Evolutionary conservation across 1,140 invertebrate species (phyloP).

Genomic region (Bombus fervidus): DNA sequence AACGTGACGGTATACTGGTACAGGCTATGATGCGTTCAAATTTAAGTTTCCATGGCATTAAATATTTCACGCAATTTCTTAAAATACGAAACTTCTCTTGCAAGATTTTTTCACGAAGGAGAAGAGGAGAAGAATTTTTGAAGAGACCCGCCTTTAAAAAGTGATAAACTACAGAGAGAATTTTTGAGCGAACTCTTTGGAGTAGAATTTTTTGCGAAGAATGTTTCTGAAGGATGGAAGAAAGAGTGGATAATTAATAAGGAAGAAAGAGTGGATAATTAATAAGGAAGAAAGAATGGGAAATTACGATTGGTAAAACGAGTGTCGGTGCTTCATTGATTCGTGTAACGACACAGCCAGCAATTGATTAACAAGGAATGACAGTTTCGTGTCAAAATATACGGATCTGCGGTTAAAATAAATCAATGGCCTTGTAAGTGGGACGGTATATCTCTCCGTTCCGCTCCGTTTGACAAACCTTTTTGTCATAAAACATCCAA

Average conservation of each 20-base stretch:
- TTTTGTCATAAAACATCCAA: constrained; percentile 20
- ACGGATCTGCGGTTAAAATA: constrained; percentile 19
- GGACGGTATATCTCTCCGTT: constrained; percentile 19
- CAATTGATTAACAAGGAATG: constrained; percentile 36
- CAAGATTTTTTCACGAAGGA: too few relatives aligned
- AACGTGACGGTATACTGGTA: too few relatives aligned
- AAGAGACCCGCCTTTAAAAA: too few relatives aligned
- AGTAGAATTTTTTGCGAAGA: not conserved
- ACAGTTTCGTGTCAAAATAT: constrained; percentile 43
- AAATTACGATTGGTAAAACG: not conserved
- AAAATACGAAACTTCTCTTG: too few relatives aligned
- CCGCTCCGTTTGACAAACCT: constrained; percentile 20
- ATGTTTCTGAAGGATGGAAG: not conserved
- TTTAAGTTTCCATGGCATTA: too few relatives aligned
- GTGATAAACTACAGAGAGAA: not conserved
- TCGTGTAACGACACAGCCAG: not conserved
- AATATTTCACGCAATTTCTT: too few relatives aligned
- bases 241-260: not conserved
- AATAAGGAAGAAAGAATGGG: not conserved
- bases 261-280: not conserved
- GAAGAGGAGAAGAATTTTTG: not conserved
- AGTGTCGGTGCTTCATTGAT: not conserved
- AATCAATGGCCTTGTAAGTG: constrained; percentile 37
- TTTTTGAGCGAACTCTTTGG: not conserved
- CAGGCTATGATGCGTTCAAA: too few relatives aligned